These are phyloP conservation scores for Microtus richardsoni DNA, from an alignment of 2,113 vertebrate species.

Conservation along the genomic window DNA sequence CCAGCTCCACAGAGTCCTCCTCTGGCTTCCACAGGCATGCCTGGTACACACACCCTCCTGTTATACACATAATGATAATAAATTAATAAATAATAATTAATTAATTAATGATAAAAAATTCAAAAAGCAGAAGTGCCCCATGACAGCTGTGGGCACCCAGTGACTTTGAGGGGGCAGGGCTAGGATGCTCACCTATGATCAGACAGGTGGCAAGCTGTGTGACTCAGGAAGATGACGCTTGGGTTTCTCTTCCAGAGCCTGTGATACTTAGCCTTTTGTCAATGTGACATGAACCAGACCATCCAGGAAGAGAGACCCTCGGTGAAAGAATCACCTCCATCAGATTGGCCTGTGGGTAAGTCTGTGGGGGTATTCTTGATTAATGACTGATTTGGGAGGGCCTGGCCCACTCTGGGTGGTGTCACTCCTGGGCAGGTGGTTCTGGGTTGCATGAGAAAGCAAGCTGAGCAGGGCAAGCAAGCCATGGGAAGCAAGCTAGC, in stretches of 20 bases:
- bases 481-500: not conserved
- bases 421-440: not conserved
- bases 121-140: not conserved
- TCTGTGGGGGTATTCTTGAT: not conserved
- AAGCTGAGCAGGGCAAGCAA: not conserved
- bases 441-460: not conserved
- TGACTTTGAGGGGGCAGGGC: not conserved
- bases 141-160: not conserved
- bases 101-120: not conserved
- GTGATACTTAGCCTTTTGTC: not conserved
- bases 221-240: no score
- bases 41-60: not conserved
- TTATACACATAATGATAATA: not conserved
- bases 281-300: not conserved
- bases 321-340: not conserved
- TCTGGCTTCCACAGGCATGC: not conserved
- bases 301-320: not conserved
- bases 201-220: not conserved
- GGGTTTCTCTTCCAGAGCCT: not conserved
- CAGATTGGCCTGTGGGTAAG: no score
- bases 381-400: not conserved
- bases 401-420: not conserved
- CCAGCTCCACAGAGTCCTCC: not conserved
- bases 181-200: fast-evolving
- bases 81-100: not conserved